Percentiles rank a stretch among this genome's conserved stretches.
Evolutionary conservation across 2,113 vertebrate genomes (phyloP).

Genomic region (Cairina moschata): DNA sequence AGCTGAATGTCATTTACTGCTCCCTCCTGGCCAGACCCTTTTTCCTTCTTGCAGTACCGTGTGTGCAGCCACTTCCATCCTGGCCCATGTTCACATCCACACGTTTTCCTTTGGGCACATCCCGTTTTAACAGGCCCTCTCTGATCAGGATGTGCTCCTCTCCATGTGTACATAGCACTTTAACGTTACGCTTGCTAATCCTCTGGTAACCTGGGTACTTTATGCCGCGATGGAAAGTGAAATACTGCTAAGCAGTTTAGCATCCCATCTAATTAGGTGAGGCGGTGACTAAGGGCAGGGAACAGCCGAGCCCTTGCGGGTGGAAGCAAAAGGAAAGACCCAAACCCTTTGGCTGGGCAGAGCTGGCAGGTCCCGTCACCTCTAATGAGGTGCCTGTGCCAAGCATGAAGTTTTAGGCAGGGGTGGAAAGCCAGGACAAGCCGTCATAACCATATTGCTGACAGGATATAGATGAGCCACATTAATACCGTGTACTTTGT

Average conservation of each 20-base stretch:
- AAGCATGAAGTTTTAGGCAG: not conserved
- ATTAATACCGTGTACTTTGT: conserved; percentile 4
- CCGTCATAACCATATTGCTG: not conserved
- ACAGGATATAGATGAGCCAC: conserved; percentile 31
- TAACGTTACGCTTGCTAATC: conserved; percentile 23
- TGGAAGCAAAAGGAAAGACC: not conserved
- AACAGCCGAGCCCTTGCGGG: fast-evolving
- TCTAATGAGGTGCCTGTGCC: not conserved
- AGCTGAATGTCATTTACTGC: not conserved
- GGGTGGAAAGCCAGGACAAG: not conserved
- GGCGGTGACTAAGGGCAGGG: not conserved
- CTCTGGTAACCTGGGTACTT: conserved; percentile 38
- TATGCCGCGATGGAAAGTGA: conserved; percentile 30
- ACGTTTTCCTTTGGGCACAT: not conserved
- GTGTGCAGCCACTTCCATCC: not conserved
- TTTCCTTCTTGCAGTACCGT: not conserved
- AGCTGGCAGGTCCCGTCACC: not conserved
- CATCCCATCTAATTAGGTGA: conserved; percentile 40
- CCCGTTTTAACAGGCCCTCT: not conserved
- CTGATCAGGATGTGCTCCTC: not conserved
- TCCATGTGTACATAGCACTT: not conserved
- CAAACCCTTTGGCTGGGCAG: not conserved
- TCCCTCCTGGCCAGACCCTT: not conserved
- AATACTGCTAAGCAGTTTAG: conserved; percentile 55
- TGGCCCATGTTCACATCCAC: not conserved